Evolutionary conservation across 2,888 invertebrate species (phyloP), one percentile per base, ranked within the genome.

Genomic region (Leptura quadrifasciata): DNA sequence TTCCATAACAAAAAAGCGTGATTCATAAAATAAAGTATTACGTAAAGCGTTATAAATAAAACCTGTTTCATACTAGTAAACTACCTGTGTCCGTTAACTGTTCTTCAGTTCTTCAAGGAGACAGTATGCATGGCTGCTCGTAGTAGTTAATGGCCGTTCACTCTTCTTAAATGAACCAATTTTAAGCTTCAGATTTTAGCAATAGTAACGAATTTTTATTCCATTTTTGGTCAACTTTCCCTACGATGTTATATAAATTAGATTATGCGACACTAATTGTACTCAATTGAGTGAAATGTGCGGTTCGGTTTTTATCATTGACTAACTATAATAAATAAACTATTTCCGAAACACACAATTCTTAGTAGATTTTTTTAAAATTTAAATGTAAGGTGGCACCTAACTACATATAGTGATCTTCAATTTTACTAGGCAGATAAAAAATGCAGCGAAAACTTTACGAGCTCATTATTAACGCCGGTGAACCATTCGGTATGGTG

Each of bases 91-190:
- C 12, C 17, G 31, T 63, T 63, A 35, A 18, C 63, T 35, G 31
- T 9, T 63, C n/a, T 63, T 63, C 63, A 63, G 31, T 9, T 63
- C n/a, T 63, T 63, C 63, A 63, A 63, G 63, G 63, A 63, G 63
- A 63, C 20, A 2, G 63, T 63, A 63, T 20, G 63, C 63, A 18
- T 63, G 63, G 39, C 39, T 63, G 63, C 31, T 63, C 39, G n/a
- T n/a, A n/a, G n/a, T n/a, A n/a, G n/a, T 18, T n/a, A 6, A 17
- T 18, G 35, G 35, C 63, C 63, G 39, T 63, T 63, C 63, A 63
- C 63, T 39, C 35, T 27, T 24, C 24, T 39, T 63, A 39, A 63
- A n/a, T 47, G 47, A 15, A 47, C 5, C 47, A n/a, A 47, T 47
- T 39, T n/a, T 47, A n/a, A 47, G 47, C n/a, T n/a, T 47, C 17